These are phyloP conservation scores for Sebastiscus tertius DNA, from an alignment of 2,797 vertebrate species.

Conservation along the genomic window DNA sequence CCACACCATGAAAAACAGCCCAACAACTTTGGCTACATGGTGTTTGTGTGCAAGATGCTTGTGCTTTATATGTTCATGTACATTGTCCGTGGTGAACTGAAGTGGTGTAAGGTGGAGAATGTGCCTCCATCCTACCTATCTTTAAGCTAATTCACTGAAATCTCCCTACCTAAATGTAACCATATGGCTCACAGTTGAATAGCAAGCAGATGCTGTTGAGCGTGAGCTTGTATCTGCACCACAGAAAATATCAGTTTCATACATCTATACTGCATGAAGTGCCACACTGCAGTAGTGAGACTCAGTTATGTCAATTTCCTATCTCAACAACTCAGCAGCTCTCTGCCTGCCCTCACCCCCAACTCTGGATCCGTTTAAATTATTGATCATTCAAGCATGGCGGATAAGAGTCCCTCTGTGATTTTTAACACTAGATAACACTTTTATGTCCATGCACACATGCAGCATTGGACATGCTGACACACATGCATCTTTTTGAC, in stretches of 20 bases:
- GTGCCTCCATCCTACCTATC: background rate
- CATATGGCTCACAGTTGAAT: background rate
- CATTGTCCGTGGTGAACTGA: background rate
- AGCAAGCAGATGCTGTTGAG: background rate
- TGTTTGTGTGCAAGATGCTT: background rate
- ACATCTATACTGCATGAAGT: background rate
- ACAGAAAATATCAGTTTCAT: slow-evolving; percentile 4
- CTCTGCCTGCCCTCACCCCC: slow-evolving; percentile 18
- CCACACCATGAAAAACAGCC: background rate
- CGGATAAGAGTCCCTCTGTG: slow-evolving; percentile 6
- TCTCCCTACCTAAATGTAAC: background rate
- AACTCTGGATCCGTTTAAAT: slow-evolving; percentile 43
- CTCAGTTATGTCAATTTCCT: background rate
- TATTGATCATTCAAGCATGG: slow-evolving; percentile 51
- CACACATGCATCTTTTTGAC: background rate
- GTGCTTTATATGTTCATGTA: background rate
- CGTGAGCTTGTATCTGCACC: background rate
- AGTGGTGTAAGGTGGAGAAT: background rate
- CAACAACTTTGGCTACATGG: background rate
- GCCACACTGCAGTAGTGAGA: slow-evolving; percentile 13
- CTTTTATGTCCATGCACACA: background rate
- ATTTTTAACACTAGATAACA: slow-evolving; percentile 10
- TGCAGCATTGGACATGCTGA: background rate
- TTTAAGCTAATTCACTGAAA: slow-evolving; percentile 1
- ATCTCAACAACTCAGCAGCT: slow-evolving; percentile 3